These are phyloP conservation scores for Brachionus paranguensis DNA, from an alignment of 1,140 invertebrate species.

Conservation along the genomic window DNA sequence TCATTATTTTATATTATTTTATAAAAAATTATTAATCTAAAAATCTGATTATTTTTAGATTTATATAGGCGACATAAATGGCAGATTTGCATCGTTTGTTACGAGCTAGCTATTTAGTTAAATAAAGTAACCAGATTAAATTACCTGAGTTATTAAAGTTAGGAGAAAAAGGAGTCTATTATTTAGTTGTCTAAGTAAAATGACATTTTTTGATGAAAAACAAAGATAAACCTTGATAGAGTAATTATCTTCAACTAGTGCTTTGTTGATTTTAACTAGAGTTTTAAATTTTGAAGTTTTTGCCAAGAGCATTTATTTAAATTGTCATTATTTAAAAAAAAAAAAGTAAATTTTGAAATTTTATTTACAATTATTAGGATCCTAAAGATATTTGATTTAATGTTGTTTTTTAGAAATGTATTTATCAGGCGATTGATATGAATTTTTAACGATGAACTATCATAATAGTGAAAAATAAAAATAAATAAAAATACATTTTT, in stretches of 20 bases:
- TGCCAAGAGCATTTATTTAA: neutral
- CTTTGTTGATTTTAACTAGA: neutral
- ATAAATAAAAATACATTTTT: no score
- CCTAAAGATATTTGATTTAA: neutral
- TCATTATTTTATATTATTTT: neutral
- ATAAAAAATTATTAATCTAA: neutral
- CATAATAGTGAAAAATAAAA: no score
- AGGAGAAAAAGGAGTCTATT: neutral
- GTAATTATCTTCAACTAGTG: neutral
- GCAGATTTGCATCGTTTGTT: conserved; percentile 4
- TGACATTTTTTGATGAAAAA: neutral
- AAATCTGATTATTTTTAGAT: neutral
- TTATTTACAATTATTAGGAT: no score
- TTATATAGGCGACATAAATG: neutral
- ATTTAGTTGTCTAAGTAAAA: neutral
- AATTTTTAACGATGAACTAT: no score
- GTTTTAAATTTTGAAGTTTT: neutral
- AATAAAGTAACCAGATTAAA: neutral
- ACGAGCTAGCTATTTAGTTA: neutral
- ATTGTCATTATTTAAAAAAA: neutral
- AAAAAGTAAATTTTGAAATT: neutral
- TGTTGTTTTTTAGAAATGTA: neutral
- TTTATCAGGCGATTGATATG: no score
- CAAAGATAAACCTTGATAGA: neutral
- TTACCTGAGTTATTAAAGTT: neutral